Conservation (phyloP, 2,113 vertebrate species). For the Nipponia nippon region DNA sequence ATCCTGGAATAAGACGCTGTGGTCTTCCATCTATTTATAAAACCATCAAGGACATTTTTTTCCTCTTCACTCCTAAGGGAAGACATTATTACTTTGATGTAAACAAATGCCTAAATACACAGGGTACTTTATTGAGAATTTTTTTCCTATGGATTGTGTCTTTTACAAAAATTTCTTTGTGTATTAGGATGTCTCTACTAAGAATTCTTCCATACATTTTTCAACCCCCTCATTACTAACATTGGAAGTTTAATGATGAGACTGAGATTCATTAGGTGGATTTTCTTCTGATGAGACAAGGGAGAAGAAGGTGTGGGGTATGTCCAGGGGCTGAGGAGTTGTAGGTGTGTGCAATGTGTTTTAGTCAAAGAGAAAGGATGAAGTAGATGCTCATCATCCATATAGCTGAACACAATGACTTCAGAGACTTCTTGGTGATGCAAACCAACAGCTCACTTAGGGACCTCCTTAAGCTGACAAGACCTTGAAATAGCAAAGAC, state of each 20-base stretch:
- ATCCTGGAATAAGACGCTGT: neutral
- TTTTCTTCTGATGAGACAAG: neutral
- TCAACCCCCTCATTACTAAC: neutral
- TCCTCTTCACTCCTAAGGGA: neutral
- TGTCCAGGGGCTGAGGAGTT: neutral
- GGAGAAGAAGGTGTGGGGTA: neutral
- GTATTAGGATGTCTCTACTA: neutral
- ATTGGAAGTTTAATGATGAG: neutral
- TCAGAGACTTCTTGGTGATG: neutral
- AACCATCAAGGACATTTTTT: neutral
- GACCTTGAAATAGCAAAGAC: neutral
- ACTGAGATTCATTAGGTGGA: neutral
- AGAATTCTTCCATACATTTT: neutral
- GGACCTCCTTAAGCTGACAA: neutral
- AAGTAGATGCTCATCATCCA: neutral
- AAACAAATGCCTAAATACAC: neutral
- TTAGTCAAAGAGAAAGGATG: neutral
- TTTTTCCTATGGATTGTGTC: neutral
- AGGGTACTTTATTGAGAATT: neutral
- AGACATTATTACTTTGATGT: neutral
- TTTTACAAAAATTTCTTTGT: neutral
- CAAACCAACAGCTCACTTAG: neutral
- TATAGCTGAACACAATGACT: no score
- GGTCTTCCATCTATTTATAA: neutral
- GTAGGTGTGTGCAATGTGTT: neutral